Conservation (phyloP, 2,113 vertebrate genomes). For the Galbula dea region DNA sequence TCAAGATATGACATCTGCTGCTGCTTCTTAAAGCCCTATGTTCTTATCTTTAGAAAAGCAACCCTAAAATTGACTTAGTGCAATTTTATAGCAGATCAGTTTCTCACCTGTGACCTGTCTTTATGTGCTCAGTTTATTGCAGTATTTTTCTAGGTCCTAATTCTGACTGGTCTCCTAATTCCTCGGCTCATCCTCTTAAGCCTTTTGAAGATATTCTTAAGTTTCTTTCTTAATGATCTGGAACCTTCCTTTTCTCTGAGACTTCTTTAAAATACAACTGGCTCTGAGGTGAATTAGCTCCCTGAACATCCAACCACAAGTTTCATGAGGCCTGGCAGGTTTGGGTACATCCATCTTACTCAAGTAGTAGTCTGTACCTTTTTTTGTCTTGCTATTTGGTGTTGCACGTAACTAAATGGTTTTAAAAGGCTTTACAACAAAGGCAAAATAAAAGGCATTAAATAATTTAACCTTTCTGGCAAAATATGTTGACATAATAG, state of each 20-base stretch:
- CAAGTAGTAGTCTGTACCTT: not conserved
- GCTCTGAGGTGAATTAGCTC: not conserved
- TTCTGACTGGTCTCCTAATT: not conserved
- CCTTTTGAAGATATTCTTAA: not conserved
- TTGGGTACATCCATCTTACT: not conserved
- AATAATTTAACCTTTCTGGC: not conserved
- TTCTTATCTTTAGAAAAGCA: not conserved
- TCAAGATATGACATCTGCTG: not conserved
- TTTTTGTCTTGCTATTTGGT: not conserved
- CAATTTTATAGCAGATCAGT: not conserved
- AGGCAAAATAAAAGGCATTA: not conserved
- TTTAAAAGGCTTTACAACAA: not conserved
- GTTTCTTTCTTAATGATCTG: not conserved
- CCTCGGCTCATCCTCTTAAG: not conserved
- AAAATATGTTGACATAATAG: not conserved
- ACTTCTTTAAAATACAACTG: not conserved
- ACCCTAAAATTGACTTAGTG: not conserved
- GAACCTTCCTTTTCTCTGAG: not conserved
- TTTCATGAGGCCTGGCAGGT: not conserved
- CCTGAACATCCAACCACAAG: not conserved
- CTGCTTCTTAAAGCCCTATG: not conserved
- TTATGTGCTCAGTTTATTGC: not conserved
- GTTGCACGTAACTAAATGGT: not conserved
- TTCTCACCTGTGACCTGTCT: not conserved
- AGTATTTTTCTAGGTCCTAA: not conserved